Conservation (phyloP, 2,797 vertebrate species). For the Octomys mimax region DNA sequence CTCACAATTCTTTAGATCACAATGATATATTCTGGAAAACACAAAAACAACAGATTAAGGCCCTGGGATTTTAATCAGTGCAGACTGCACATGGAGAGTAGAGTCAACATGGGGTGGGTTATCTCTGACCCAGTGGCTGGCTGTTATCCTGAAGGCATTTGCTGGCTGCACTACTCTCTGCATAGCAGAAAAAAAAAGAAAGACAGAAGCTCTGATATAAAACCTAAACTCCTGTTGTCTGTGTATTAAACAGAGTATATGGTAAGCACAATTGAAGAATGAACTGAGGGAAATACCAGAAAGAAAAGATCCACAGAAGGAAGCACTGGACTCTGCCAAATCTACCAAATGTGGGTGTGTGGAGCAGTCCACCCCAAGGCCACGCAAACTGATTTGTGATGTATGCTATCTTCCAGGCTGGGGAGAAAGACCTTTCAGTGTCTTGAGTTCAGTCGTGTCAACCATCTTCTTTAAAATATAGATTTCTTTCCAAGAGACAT, state of each 20-base stretch:
- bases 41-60: background rate
- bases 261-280: background rate
- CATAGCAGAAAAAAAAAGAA: background rate
- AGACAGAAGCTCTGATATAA: background rate
- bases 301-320: background rate
- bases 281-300: background rate
- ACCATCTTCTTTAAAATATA: background rate
- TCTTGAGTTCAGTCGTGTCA: background rate
- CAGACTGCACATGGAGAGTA: background rate
- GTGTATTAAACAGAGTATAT: background rate
- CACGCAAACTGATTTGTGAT: background rate
- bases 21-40: background rate
- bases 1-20: background rate
- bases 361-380: too few relatives aligned
- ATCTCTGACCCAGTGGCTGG: background rate
- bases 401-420: background rate
- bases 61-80: background rate
- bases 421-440: background rate
- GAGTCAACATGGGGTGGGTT: too few relatives aligned
- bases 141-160: background rate
- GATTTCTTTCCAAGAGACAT: background rate
- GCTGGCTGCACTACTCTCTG: too few relatives aligned
- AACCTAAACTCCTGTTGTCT: background rate
- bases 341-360: accelerated
- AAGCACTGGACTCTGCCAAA: background rate